Conservation (phyloP, 2,113 vertebrate species). For the Ranitomeya variabilis region DNA sequence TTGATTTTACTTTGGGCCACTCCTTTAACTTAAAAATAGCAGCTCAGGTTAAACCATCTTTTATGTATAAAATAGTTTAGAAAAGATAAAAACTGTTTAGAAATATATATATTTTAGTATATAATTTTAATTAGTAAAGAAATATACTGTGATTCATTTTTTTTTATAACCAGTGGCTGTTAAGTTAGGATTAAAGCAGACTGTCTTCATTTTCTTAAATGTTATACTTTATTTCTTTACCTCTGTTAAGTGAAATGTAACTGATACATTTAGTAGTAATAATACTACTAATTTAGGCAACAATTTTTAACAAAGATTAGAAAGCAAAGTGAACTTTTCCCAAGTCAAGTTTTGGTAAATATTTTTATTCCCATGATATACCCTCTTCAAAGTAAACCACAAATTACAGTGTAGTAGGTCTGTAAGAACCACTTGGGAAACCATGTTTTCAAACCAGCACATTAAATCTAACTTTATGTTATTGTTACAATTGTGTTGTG, state of each 20-base stretch:
- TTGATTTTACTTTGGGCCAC: too few relatives aligned
- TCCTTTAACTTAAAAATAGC: too few relatives aligned
- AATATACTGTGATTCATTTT: too few relatives aligned
- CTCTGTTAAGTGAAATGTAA: not conserved
- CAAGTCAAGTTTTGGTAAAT: not conserved
- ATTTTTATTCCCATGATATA: constrained; percentile 19
- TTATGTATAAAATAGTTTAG: too few relatives aligned
- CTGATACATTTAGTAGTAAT: not conserved
- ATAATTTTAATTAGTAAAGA: too few relatives aligned
- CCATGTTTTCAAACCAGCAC: constrained; percentile 41
- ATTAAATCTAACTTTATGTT: constrained; percentile 15
- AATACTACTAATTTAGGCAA: not conserved
- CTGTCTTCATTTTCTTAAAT: not conserved
- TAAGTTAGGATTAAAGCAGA: too few relatives aligned
- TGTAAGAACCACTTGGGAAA: constrained; percentile 32
- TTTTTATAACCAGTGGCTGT: too few relatives aligned
- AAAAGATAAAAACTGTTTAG: too few relatives aligned
- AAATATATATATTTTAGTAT: too few relatives aligned
- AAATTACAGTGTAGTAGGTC: constrained; percentile 60
- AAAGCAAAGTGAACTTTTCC: not conserved
- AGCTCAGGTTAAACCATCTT: too few relatives aligned
- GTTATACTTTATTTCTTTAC: not conserved
- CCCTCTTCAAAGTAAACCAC: constrained; percentile 65
- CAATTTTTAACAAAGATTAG: not conserved
- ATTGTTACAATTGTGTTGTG: constrained; percentile 22